These are phyloP conservation scores for Lindbergichthys nudifrons DNA, from an alignment of 2,797 vertebrate species.

Conservation along the genomic window DNA sequence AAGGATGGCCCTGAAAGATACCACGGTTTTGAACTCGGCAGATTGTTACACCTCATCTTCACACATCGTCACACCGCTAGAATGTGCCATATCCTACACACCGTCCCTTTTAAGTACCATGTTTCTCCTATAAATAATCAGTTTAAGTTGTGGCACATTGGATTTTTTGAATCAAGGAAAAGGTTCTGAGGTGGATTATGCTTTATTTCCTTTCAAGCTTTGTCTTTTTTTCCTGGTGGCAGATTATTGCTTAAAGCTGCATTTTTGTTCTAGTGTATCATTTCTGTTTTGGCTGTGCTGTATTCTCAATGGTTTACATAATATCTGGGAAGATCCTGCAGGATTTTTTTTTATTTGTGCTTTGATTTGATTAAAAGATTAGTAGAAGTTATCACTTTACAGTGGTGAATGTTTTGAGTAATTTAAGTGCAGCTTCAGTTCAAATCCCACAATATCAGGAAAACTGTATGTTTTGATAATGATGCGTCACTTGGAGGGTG, in stretches of 20 bases:
- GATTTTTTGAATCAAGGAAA: background rate
- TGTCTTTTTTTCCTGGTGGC: constrained; percentile 32
- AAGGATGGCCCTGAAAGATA: no score
- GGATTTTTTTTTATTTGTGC: constrained; percentile 22
- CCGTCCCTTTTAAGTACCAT: background rate
- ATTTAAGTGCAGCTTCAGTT: background rate
- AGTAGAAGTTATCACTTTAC: background rate
- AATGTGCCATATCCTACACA: no score
- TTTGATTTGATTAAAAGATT: constrained; percentile 15
- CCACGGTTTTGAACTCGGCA: no score
- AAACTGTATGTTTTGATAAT: constrained; percentile 1
- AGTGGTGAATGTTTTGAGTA: background rate
- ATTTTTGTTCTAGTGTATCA: constrained; percentile 52
- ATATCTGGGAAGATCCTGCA: constrained; percentile 36
- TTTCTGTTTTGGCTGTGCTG: constrained; percentile 57
- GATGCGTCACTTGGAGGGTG: background rate
- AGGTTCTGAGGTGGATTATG: background rate
- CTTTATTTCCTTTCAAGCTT: constrained; percentile 40
- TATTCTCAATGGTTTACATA: constrained; percentile 42
- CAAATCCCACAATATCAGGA: constrained; percentile 3
- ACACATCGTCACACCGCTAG: no score
- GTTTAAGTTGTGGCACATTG: background rate
- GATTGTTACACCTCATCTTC: no score
- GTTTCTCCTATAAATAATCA: constrained; percentile 6
- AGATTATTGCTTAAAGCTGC: constrained; percentile 50